Conservation (phyloP, 2,113 vertebrate genomes). For the Chaetops frenatus region DNA sequence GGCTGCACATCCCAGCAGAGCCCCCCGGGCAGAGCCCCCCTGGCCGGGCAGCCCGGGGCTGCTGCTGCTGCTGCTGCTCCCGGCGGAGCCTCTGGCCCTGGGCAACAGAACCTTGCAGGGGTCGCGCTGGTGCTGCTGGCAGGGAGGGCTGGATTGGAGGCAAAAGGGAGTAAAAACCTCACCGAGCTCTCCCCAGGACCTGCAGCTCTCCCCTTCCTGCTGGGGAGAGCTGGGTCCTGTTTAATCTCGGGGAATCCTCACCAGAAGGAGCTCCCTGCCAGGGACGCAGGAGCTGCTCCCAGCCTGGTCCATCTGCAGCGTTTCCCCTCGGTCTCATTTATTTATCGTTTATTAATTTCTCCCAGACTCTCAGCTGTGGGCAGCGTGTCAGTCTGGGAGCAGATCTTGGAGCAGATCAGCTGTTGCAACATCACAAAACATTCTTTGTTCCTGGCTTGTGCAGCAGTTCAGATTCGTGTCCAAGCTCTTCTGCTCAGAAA, state of each 20-base stretch:
- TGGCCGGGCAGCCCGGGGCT: too few species aligned
- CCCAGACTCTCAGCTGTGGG: not conserved
- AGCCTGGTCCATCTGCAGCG: not conserved
- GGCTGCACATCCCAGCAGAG: not conserved
- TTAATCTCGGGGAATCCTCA: not conserved
- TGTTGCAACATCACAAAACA: not conserved
- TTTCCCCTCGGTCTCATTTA: not conserved
- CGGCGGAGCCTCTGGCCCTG: too few species aligned
- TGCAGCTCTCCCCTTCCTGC: not conserved
- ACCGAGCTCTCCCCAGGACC: rapidly evolving
- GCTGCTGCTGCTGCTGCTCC: too few species aligned
- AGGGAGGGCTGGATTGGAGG: too few species aligned
- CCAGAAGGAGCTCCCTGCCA: not conserved
- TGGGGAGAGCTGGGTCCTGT: not conserved
- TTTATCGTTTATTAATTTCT: not conserved
- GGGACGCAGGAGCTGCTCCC: not conserved
- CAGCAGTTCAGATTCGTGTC: slow-evolving; percentile 22
- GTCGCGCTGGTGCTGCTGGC: not conserved
- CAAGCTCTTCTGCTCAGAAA: slow-evolving; percentile 14
- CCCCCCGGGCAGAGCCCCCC: too few species aligned
- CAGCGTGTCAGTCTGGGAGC: not conserved
- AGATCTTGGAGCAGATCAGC: slow-evolving; percentile 1
- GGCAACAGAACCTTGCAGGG: too few species aligned
- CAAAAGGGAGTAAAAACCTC: too few species aligned
- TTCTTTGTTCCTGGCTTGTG: slow-evolving; percentile 29